Percentiles rank a stretch among this genome's conserved stretches.
phyloP scores from a whole-genome alignment of 1,140 invertebrate genomes.

The Tetramorium simillimum region DNA sequence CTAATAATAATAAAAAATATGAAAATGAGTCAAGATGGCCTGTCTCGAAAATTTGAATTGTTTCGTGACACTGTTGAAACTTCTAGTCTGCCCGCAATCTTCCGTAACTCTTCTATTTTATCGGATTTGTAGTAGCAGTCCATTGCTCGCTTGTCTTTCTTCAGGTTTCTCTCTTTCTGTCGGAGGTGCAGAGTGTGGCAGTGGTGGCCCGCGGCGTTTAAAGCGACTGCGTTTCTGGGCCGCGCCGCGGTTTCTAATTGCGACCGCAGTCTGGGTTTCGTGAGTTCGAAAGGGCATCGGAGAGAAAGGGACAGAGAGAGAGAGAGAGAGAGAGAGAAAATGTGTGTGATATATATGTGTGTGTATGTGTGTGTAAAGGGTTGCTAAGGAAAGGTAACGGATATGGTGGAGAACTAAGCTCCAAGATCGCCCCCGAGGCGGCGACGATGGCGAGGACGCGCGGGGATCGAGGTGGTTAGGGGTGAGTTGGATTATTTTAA shows the following conservation, averaged over 20 bases:
- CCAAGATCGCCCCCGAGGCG: constrained; percentile 62
- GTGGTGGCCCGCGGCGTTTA: constrained; percentile 60
- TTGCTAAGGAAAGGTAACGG: constrained; percentile 31
- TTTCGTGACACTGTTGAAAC: background rate
- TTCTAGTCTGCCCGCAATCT: constrained; percentile 33
- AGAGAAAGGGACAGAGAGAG: background rate
- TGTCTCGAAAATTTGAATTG: background rate
- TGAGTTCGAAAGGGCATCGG: constrained; percentile 17
- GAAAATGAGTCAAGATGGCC: background rate
- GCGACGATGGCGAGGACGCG: constrained; percentile 12
- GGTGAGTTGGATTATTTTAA: constrained; percentile 75
- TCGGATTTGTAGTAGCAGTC: background rate
- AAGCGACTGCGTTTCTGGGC: constrained; percentile 22
- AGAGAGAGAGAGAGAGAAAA: constrained; percentile 1
- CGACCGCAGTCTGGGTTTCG: constrained; percentile 60
- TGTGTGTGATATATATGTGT: background rate
- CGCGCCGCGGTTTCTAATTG: constrained; percentile 69
- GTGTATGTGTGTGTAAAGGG: constrained; percentile 9
- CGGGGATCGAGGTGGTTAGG: background rate
- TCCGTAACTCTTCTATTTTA: constrained; percentile 31
- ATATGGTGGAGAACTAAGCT: constrained; percentile 63
- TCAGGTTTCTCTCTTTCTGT: background rate
- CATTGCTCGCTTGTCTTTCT: constrained; percentile 4
- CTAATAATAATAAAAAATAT: background rate
- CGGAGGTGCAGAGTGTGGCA: background rate